phyloP scores from a whole-genome alignment of 2,888 invertebrate genomes.

The Amiota minor region DNA sequence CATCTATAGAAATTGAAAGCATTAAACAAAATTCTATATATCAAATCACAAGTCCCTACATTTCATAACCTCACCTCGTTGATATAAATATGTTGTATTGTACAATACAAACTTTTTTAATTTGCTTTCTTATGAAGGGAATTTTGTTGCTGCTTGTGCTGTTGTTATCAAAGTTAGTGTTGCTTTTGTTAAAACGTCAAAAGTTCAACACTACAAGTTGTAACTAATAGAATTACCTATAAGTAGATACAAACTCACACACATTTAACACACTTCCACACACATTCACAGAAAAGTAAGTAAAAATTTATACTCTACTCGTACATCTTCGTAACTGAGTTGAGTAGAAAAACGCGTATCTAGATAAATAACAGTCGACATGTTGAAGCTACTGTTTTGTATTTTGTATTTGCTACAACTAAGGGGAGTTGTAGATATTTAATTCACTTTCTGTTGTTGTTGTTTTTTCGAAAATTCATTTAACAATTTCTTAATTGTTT shows the following conservation, averaged over 20 bases:
- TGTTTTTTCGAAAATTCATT: constrained; percentile 58
- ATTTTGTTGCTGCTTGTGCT: constrained; percentile 24
- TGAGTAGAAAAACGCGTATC: constrained; percentile 49
- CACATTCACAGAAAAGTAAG: constrained; percentile 17
- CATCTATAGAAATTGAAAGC: too few species aligned
- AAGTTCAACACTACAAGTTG: constrained; percentile 53
- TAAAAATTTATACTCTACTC: neutral
- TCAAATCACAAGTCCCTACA: too few species aligned
- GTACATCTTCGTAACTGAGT: neutral
- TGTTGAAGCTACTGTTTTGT: constrained; percentile 31
- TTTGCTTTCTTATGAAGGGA: constrained; percentile 55
- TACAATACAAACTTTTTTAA: constrained; percentile 62
- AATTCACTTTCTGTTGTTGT: constrained; percentile 2
- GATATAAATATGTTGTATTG: too few species aligned
- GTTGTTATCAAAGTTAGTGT: constrained; percentile 49
- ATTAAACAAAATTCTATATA: too few species aligned
- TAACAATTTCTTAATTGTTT: constrained; percentile 66
- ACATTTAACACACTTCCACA: constrained; percentile 28
- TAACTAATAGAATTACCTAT: constrained; percentile 65
- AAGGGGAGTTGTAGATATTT: neutral
- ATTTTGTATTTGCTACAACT: neutral
- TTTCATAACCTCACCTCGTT: too few species aligned
- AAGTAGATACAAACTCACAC: constrained; percentile 49
- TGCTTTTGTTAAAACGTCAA: constrained; percentile 38
- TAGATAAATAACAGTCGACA: constrained; percentile 50